Base-by-base conservation (phyloP, 2,113 vertebrate species). In the Danionella cerebrum region DNA sequence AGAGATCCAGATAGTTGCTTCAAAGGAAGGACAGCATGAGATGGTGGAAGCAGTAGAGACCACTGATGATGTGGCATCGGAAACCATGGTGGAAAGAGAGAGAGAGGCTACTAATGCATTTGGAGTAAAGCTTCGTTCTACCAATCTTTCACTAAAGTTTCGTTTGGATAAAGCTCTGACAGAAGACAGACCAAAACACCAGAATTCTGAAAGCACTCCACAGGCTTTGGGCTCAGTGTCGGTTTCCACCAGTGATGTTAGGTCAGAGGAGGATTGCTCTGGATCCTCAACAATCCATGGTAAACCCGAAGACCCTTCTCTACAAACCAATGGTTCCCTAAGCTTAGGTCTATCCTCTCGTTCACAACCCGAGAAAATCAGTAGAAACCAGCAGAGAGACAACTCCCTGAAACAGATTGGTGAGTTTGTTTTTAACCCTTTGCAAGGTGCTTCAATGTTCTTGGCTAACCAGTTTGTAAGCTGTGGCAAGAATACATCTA, bases 101-200 rank as follows among this genome's bases (percentile, higher is more conserved):
- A 68, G 73, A 4, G 88, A 89, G 41, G 80, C 84, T 35, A 89
- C 78, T 77, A 85, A 53, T 24, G 79, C 88, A 16, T 97, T 95
- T 76, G 90, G 90, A 10, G 75, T 96, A 36, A 95, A 92, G 77
- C 89, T 98, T 19, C 91, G 94, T 58, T 90, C 91, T 69, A 95
- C 91, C 0, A 92, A 92, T 2, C 83, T 90, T 35, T 92, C 90
- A 1, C 59, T 89, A 52, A 91, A 78, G 79, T 80, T 83, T 2
- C 82, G 76, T 50, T 79, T 88, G 0, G 79, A 74, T 5, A 57
- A 47, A 11, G 14, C 78, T 1, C 72, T 72, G 3, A 39, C 76
- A 6, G 88, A 89, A 21, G 66, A 77, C 12, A 86, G 70, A 35
- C 82, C 74, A 22, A 90, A 90, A 79, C 82, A 82, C 39, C 77